Evolutionary conservation across 2,888 invertebrate species (phyloP).

Genomic region (Acheta domesticus): DNA sequence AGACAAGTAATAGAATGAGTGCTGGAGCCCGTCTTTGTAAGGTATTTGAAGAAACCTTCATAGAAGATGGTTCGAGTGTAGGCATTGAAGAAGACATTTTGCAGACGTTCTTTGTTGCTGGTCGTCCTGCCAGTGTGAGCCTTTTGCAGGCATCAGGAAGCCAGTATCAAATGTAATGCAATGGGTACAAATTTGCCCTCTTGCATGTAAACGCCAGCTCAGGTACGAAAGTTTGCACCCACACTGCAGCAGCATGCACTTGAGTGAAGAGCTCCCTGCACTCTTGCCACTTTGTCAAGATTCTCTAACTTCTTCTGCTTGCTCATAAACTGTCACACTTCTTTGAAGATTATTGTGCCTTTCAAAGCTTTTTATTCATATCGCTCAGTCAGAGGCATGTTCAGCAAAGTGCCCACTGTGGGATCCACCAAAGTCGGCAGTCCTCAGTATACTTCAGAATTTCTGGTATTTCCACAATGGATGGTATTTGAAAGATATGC

Average conservation of each 20-base stretch:
- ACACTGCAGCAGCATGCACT: constrained; percentile 2
- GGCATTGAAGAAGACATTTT: constrained; percentile 39
- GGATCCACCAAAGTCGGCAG: no score
- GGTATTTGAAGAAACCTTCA: constrained; percentile 46
- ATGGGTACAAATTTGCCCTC: not conserved
- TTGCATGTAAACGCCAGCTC: not conserved
- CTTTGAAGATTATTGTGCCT: not conserved
- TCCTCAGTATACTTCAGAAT: no score
- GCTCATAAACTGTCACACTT: not conserved
- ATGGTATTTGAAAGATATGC: no score
- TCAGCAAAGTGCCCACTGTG: not conserved
- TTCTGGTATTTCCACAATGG: no score
- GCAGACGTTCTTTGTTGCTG: constrained; percentile 33
- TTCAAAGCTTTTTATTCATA: constrained; percentile 7
- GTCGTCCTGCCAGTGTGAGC: constrained; percentile 35
- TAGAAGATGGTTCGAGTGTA: constrained; percentile 36
- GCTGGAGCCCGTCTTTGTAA: constrained; percentile 47
- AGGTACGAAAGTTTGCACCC: constrained; percentile 18
- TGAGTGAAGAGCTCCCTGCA: constrained; percentile 18
- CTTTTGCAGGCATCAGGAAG: constrained; percentile 30
- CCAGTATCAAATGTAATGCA: not conserved
- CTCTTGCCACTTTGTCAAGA: not conserved
- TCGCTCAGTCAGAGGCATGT: not conserved
- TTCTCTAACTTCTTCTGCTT: not conserved
- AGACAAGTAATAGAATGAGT: constrained; percentile 43